These are phyloP conservation scores for Anoncus sp. DNA, from an alignment of 2,888 invertebrate genomes.

Conservation along the genomic window DNA sequence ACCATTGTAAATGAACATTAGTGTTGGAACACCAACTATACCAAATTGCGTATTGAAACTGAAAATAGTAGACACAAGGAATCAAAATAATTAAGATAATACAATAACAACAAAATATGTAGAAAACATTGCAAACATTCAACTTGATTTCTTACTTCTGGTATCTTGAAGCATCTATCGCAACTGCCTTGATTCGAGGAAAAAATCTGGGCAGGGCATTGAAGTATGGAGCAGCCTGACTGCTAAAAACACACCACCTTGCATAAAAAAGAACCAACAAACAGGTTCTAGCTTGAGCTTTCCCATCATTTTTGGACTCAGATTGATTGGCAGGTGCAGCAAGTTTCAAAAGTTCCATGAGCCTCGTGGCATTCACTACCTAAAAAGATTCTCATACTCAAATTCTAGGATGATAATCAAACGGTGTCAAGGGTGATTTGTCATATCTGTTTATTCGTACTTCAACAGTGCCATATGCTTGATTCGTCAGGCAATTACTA, in stretches of 20 bases:
- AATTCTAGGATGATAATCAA: slow-evolving; percentile 3
- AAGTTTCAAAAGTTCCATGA: slow-evolving; percentile 88
- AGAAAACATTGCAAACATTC: not conserved
- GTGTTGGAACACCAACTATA: slow-evolving; percentile 94
- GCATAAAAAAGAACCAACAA: slow-evolving; percentile 95
- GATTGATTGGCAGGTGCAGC: slow-evolving; percentile 87
- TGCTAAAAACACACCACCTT: slow-evolving; percentile 95
- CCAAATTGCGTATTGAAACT: slow-evolving; percentile 96
- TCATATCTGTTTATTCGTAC: slow-evolving; percentile 62
- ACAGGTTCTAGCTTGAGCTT: slow-evolving; percentile 87
- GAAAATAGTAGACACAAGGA: slow-evolving; percentile 56
- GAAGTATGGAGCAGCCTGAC: slow-evolving; percentile 94
- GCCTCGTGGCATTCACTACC: slow-evolving; percentile 89
- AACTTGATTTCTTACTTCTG: slow-evolving; percentile 84
- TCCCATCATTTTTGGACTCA: slow-evolving; percentile 78
- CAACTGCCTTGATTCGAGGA: slow-evolving; percentile 94
- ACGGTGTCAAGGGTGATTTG: not conserved
- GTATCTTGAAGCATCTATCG: slow-evolving; percentile 94
- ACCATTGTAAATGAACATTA: slow-evolving; percentile 95
- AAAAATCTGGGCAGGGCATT: slow-evolving; percentile 95
- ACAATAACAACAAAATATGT: not conserved
- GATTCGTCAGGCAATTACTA: slow-evolving; percentile 75
- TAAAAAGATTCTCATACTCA: slow-evolving; percentile 72
- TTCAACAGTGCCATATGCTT: slow-evolving; percentile 79
- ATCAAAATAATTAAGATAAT: not conserved